phyloP scores from a whole-genome alignment of 2,113 vertebrate genomes.

The Diadophis punctatus region DNA sequence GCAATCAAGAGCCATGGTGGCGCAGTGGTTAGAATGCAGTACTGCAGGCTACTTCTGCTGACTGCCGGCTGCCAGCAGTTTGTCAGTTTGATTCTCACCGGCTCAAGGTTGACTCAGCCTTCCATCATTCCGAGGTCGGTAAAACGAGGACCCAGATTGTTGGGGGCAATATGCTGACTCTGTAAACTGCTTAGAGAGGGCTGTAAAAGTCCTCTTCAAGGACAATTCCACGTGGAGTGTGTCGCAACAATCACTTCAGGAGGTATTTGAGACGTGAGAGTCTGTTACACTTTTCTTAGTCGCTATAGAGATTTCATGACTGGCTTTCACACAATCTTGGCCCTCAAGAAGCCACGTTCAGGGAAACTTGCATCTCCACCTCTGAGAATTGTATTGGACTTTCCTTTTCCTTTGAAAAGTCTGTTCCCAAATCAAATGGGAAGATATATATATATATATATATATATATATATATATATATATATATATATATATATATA shows the following conservation, averaged over 20 bases:
- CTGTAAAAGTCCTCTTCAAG: not conserved
- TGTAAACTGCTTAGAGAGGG: no score
- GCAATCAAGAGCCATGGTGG: not conserved
- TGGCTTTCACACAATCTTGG: not conserved
- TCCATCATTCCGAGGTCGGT: no score
- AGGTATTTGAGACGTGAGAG: not conserved
- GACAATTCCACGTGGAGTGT: not conserved
- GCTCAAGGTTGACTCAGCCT: no score
- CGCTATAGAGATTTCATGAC: not conserved
- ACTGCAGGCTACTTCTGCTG: no score
- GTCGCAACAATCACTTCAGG: not conserved
- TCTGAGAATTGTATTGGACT: not conserved
- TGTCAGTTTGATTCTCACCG: no score
- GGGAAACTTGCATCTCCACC: not conserved
- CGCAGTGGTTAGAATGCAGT: no score
- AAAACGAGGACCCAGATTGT: no score
- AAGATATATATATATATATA: no score
- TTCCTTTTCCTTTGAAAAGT: not conserved
- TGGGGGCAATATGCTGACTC: no score
- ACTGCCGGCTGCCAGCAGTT: no score
- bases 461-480: no score
- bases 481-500: no score
- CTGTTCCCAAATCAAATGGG: not conserved
- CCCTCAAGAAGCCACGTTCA: not conserved
- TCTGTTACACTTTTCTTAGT: not conserved